phyloP scores from a whole-genome alignment of 2,797 vertebrate genomes.

The Etheostoma nigrum region DNA sequence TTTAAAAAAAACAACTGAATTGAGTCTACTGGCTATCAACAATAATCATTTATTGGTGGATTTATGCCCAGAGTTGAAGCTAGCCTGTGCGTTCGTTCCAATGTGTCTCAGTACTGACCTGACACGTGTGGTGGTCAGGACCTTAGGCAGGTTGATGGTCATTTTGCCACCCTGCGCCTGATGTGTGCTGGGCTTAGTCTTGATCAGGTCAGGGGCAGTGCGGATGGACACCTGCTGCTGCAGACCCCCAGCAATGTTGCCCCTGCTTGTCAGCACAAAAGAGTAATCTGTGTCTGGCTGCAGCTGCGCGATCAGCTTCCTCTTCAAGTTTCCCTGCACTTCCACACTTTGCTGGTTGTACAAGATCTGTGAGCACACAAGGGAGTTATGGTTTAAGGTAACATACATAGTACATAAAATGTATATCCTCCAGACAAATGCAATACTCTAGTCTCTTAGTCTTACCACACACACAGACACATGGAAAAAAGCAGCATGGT shows the following conservation, averaged over 20 bases:
- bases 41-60: not conserved
- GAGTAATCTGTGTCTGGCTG: constrained; percentile 98
- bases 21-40: not conserved
- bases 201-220: constrained; percentile 94
- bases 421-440: constrained; percentile 15
- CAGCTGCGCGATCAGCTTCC: constrained; percentile 93
- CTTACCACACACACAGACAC: constrained; percentile 5
- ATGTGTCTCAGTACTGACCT: constrained; percentile 83
- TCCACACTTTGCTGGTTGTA: constrained; percentile 98
- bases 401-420: not conserved
- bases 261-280: constrained; percentile 95
- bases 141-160: constrained; percentile 89
- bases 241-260: constrained; percentile 95
- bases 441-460: not conserved
- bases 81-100: not conserved
- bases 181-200: constrained; percentile 90
- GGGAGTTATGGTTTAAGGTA: constrained; percentile 12
- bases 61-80: not conserved
- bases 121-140: constrained; percentile 88
- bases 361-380: constrained; percentile 72
- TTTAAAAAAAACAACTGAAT: not conserved
- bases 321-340: constrained; percentile 93
- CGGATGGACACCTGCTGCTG: constrained; percentile 99
- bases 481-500: constrained; percentile 9
- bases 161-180: constrained; percentile 90